These are phyloP conservation scores for Nannobrachium achirus DNA, from an alignment of 2,113 vertebrate genomes.

Conservation along the genomic window DNA sequence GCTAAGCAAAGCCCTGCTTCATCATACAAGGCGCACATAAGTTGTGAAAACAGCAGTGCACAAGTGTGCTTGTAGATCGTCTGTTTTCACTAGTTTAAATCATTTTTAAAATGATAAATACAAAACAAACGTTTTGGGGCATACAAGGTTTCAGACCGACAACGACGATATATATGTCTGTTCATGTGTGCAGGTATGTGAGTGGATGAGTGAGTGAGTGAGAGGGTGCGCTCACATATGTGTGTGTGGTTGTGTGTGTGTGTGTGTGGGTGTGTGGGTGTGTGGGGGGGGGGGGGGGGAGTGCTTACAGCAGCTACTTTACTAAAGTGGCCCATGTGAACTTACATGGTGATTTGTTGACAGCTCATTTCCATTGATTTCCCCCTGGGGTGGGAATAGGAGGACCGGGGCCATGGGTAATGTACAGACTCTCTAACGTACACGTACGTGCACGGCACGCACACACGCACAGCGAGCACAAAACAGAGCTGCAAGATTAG, in stretches of 20 bases:
- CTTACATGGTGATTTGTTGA: conserved; percentile 55
- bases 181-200: conserved; percentile 28
- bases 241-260: conserved; percentile 4
- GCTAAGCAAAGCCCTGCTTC: too few species aligned
- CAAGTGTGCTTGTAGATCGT: too few species aligned
- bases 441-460: not conserved
- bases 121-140: too few species aligned
- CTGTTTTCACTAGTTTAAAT: too few species aligned
- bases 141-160: too few species aligned
- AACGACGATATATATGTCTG: conserved; percentile 6
- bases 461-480: not conserved
- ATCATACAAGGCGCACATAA: too few species aligned
- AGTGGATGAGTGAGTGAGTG: conserved; percentile 2
- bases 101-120: too few species aligned
- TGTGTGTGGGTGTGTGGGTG: conserved; percentile 2
- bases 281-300: conserved; percentile 2
- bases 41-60: too few species aligned
- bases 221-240: conserved; percentile 18
- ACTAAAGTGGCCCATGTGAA: conserved; percentile 51
- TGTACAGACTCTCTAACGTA: conserved; percentile 1
- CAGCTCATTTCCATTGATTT: conserved; percentile 54
- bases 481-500: too few species aligned
- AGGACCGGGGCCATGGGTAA: conserved; percentile 4
- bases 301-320: conserved; percentile 50
- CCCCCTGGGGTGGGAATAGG: conserved; percentile 27